Evolutionary conservation across 2,888 invertebrate genomes (phyloP).

Genomic region (Stramonita haemastoma): DNA sequence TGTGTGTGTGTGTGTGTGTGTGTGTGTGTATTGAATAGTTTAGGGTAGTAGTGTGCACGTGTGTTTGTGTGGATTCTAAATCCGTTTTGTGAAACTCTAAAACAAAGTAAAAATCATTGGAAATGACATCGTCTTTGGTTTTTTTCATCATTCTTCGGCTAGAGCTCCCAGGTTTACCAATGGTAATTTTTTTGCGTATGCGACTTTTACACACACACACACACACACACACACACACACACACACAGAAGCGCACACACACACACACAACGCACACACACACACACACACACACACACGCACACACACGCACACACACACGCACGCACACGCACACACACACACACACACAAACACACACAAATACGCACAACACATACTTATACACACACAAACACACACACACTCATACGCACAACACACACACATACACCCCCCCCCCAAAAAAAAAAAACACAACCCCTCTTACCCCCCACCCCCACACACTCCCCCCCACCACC

Average conservation of each 20-base stretch:
- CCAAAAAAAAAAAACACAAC: too few species aligned
- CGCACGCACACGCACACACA: background rate
- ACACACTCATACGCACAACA: background rate
- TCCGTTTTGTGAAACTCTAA: too few species aligned
- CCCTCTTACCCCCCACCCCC: background rate
- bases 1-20: too few species aligned
- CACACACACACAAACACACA: background rate
- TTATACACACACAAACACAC: background rate
- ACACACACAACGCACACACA: background rate
- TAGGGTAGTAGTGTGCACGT: too few species aligned
- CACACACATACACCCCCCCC: background rate
- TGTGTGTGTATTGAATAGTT: too few species aligned
- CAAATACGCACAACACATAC: background rate
- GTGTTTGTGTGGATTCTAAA: too few species aligned
- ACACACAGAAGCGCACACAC: background rate
- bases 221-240: too few species aligned
- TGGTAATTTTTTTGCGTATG: too few species aligned
- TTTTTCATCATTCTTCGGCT: too few species aligned
- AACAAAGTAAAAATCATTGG: too few species aligned
- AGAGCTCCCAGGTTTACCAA: too few species aligned
- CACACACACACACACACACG: background rate
- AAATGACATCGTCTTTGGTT: too few species aligned
- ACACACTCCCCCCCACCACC: background rate
- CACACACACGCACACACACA: conserved; percentile 1
- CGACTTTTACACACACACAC: background rate